These are phyloP conservation scores for Dysidea cf. avara DNA, from an alignment of 37 sponge, comb jelly and placozoan species.

Conservation along the genomic window DNA sequence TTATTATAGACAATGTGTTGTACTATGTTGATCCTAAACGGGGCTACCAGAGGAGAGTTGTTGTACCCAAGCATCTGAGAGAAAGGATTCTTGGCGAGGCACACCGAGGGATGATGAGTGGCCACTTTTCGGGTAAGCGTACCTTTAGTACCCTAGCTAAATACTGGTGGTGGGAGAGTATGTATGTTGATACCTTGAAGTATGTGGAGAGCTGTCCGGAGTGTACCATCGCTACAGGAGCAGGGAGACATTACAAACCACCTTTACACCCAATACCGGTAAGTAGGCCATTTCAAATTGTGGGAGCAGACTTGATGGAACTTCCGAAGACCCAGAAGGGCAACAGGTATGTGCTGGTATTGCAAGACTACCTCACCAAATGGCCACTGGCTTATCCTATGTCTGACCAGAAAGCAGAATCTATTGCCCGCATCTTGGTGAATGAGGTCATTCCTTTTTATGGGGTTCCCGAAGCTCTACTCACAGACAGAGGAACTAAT, in stretches of 20 bases:
- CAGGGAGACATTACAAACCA: constrained; percentile 6
- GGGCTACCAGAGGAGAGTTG: constrained; percentile 34
- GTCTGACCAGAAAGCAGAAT: constrained; percentile 48
- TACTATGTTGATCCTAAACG: constrained; percentile 38
- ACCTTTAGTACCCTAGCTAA: constrained; percentile 3
- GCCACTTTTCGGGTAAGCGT: constrained; percentile 50
- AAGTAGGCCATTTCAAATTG: constrained; percentile 41
- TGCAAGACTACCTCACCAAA: constrained; percentile 59
- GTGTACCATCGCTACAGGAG: constrained; percentile 33
- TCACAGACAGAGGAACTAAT: constrained; percentile 46
- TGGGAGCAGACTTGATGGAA: constrained; percentile 54
- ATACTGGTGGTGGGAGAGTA: constrained; percentile 60
- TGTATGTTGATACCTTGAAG: constrained; percentile 27
- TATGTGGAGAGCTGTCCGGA: constrained; percentile 36
- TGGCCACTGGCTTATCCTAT: constrained; percentile 25
- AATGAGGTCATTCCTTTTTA: constrained; percentile 43
- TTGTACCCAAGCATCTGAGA: constrained; percentile 37
- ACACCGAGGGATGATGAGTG: constrained; percentile 34
- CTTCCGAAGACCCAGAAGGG: constrained; percentile 25
- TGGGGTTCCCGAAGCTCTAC: too few relatives aligned
- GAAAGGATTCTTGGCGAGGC: constrained; percentile 21
- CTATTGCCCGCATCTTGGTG: constrained; percentile 15
- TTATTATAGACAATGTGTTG: constrained; percentile 27
- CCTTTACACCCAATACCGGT: too few relatives aligned
- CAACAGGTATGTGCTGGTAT: constrained; percentile 37